These are phyloP conservation scores for Coregonus ussuriensis DNA, from an alignment of 2,797 vertebrate species.

Conservation along the genomic window DNA sequence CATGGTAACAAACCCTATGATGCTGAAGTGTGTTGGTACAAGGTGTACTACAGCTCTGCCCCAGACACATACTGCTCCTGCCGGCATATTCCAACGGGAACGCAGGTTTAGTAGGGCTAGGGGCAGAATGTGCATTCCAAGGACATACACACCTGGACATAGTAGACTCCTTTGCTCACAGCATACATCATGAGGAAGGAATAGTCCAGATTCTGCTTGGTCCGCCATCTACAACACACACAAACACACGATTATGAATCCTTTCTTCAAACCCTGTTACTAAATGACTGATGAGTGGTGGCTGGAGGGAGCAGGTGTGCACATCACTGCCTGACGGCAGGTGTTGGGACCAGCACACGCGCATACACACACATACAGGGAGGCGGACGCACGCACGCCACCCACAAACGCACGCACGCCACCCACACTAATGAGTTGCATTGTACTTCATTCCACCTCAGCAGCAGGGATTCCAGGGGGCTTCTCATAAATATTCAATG, in stretches of 20 bases:
- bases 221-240: constrained; percentile 88
- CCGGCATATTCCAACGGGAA: constrained; percentile 13
- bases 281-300: constrained; percentile 23
- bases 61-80: too few relatives aligned
- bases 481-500: constrained; percentile 4
- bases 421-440: not conserved
- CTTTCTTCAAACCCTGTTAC: constrained; percentile 30
- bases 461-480: not conserved
- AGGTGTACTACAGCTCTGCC: too few relatives aligned
- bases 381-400: too few relatives aligned
- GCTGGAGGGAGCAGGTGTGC: constrained; percentile 36
- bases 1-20: constrained; percentile 12
- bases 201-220: constrained; percentile 98
- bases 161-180: constrained; percentile 94
- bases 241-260: not conserved
- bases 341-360: constrained; percentile 28
- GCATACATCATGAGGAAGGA: constrained; percentile 99
- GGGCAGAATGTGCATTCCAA: not conserved
- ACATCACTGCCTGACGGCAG: constrained; percentile 20
- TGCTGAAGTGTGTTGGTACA: not conserved
- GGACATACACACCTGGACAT: constrained; percentile 87
- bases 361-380: not conserved
- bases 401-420: not conserved
- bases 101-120: not conserved
- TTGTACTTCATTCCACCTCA: not conserved